Base-by-base conservation (phyloP, 2,888 invertebrate species). In the Ectemnius lituratus region DNA sequence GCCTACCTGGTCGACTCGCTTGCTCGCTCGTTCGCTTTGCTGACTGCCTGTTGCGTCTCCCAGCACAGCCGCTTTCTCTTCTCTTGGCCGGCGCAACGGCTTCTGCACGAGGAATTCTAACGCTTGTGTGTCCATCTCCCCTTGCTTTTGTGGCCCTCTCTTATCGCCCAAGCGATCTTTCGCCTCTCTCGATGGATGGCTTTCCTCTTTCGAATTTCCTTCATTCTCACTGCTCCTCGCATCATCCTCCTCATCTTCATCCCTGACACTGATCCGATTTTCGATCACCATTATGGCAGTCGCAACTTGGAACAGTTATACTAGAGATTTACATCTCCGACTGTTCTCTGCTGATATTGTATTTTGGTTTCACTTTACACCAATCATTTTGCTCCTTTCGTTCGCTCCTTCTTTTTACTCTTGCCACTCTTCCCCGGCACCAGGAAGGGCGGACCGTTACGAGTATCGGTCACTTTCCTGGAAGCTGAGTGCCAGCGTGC, bases 11-110 rank as follows among this genome's bases (percentile, higher is more conserved):
- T 52, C n/a, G 52, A 16, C 52, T 52, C n/a, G n/a, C 16, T 52
- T 5, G 52, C 60, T 62, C 52, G 52, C 46, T 57, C 62, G 63
- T 63, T 67, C 69, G 61, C 63, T 79, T 84, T 77, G 81, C 79
- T 77, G 79, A 62, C 82, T 78, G 80, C 80, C 82, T 86, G 82
- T 85, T 85, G 84, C 86, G 84, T 85, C 84, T 85, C 73, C 37
- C 37, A 23, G 64, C 68, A 59, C 56, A 77, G 87, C 87, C 86
- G 89, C 90, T 90, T 90, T 90, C 90, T 90, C 90, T 88, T 89
- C 84, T 84, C 84, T 79, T 71, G 72, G 16, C 37, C 72, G 69
- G 75, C 78, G 61, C 78, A 73, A 74, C 80, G 73, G 76, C 68
- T 76, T 52, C 67, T 76, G 72, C 65, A 79, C 28, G 47, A 62